Conservation (phyloP, 2,113 vertebrate genomes). For the Hemicordylus capensis region DNA sequence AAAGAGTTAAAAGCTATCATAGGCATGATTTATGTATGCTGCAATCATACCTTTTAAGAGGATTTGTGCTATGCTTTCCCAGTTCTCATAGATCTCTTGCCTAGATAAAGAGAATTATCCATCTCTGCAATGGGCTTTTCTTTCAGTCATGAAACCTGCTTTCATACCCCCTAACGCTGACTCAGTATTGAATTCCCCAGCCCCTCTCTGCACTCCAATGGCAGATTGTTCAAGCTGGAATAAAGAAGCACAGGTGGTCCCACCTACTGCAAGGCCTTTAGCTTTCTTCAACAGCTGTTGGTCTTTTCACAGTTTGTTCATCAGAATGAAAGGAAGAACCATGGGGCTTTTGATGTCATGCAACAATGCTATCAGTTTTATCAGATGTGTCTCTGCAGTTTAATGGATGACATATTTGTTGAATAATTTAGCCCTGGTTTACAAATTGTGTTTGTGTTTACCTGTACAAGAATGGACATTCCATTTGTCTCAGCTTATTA, state of each 20-base stretch:
- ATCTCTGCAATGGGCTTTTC: constrained; percentile 18
- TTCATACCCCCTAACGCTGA: constrained; percentile 11
- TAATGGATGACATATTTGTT: constrained; percentile 25
- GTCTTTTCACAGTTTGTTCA: constrained; percentile 57
- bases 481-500: neutral
- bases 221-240: constrained; percentile 46
- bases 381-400: constrained; percentile 8
- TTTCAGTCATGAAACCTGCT: constrained; percentile 22
- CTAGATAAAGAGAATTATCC: constrained; percentile 3
- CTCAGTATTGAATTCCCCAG: constrained; percentile 26
- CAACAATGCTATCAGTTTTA: constrained; percentile 43
- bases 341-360: constrained; percentile 31
- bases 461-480: constrained; percentile 5
- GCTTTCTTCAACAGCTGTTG: constrained; percentile 62
- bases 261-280: constrained; percentile 59
- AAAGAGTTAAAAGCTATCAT: neutral
- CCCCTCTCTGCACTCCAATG: constrained; percentile 11
- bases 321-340: constrained; percentile 52
- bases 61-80: neutral
- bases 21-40: neutral
- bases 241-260: constrained; percentile 44
- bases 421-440: constrained; percentile 7
- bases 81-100: neutral
- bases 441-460: constrained; percentile 4
- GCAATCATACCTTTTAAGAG: neutral